Evolutionary conservation across 2,797 vertebrate species (phyloP).

Genomic region (Hypotaenidia okinawae): DNA sequence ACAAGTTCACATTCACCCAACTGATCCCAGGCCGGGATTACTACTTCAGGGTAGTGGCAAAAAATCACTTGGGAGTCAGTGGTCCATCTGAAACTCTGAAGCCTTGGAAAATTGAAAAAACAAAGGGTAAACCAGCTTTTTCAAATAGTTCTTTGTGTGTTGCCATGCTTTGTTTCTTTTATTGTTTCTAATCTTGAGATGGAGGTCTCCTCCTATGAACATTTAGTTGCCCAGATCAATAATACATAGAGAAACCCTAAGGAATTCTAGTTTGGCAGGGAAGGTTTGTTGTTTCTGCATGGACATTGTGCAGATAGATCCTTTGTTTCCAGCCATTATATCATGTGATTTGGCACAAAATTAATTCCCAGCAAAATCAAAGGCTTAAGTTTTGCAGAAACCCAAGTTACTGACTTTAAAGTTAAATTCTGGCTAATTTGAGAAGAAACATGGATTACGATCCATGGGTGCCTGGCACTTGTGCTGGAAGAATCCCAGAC

Average conservation of each 20-base stretch:
- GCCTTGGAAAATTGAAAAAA: conserved; percentile 80
- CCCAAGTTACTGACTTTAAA: background rate
- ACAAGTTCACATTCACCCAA: conserved; percentile 86
- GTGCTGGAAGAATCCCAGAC: too few species aligned
- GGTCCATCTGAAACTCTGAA: conserved; percentile 82
- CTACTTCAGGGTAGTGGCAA: conserved; percentile 87
- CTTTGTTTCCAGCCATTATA: background rate
- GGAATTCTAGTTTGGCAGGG: background rate
- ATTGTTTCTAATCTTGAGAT: background rate
- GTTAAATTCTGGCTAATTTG: background rate
- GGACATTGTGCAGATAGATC: background rate
- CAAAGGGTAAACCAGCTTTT: conserved; percentile 77
- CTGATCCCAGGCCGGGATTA: conserved; percentile 88
- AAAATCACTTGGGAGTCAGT: conserved; percentile 86
- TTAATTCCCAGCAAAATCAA: background rate
- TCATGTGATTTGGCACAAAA: background rate
- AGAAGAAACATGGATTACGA: background rate
- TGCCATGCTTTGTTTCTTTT: background rate
- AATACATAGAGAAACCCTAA: background rate
- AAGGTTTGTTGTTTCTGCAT: background rate
- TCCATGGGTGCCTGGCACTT: background rate
- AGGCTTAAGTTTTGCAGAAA: background rate
- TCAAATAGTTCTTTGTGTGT: background rate
- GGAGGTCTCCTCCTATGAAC: background rate
- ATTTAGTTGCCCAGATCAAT: background rate